Evolutionary conservation across 2,113 vertebrate genomes (phyloP).

Genomic region (Phoxinus phoxinus): DNA sequence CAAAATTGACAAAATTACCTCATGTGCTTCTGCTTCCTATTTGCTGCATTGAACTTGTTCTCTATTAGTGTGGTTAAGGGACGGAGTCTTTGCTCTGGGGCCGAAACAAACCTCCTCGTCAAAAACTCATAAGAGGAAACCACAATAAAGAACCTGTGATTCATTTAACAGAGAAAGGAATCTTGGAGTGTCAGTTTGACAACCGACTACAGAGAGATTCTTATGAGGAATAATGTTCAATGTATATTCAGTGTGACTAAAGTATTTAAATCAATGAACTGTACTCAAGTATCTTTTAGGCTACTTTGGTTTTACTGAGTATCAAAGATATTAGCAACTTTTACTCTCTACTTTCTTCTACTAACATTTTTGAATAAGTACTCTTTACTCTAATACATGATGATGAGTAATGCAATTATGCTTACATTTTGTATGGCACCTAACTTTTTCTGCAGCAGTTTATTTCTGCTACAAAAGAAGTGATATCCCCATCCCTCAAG

Average conservation of each 20-base stretch:
- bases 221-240: neutral
- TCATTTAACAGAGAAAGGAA: neutral
- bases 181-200: neutral
- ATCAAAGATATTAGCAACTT: no score
- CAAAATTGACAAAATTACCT: neutral
- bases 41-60: neutral
- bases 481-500: no score
- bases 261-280: no score
- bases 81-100: neutral
- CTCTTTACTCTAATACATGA: no score
- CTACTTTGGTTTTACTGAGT: no score
- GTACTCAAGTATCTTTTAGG: no score
- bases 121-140: slow-evolving; percentile 1
- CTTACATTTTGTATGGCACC: no score
- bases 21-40: neutral
- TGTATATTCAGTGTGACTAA: neutral
- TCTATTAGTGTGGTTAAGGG: neutral
- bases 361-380: no score
- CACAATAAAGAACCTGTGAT: slow-evolving; percentile 1
- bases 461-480: no score
- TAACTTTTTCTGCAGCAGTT: no score
- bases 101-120: slow-evolving; percentile 15
- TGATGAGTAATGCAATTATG: no score
- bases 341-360: no score
- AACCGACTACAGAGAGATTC: neutral